Percentiles rank a stretch among this genome's conserved stretches.
phyloP scores from a whole-genome alignment of 2,888 invertebrate genomes.

The Spodoptera littoralis region DNA sequence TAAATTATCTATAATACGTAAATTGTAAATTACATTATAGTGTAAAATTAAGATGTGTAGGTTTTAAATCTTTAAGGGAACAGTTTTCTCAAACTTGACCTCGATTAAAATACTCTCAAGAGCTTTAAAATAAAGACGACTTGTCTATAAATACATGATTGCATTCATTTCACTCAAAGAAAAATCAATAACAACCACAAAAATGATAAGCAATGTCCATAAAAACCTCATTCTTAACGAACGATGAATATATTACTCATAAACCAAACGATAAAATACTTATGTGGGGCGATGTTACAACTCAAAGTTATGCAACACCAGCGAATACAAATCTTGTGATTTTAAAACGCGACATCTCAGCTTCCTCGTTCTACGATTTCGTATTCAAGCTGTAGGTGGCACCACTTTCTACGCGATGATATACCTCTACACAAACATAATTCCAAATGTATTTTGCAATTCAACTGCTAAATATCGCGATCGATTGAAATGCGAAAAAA shows the following conservation, averaged over 20 bases:
- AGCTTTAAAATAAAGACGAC: too few species aligned
- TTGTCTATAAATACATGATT: too few species aligned
- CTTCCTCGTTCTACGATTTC: slow-evolving; percentile 70
- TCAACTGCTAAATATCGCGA: slow-evolving; percentile 44
- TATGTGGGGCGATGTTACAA: slow-evolving; percentile 44
- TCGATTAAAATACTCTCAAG: too few species aligned
- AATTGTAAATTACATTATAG: too few species aligned
- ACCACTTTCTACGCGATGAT: slow-evolving; percentile 68
- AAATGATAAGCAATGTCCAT: too few species aligned
- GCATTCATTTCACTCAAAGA: too few species aligned
- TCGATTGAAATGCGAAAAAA: slow-evolving; percentile 3
- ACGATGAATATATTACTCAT: slow-evolving; percentile 24
- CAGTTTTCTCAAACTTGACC: too few species aligned
- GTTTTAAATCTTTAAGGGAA: too few species aligned
- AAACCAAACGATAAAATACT: slow-evolving; percentile 22
- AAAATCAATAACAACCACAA: too few species aligned
- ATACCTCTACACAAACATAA: slow-evolving; percentile 52
- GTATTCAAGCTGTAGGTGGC: slow-evolving; percentile 65
- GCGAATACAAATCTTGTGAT: slow-evolving; percentile 64
- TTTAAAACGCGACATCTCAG: slow-evolving; percentile 61
- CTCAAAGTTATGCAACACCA: slow-evolving; percentile 59
- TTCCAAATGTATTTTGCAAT: slow-evolving; percentile 62
- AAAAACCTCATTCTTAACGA: too few species aligned
- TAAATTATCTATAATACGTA: too few species aligned
- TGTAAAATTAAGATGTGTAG: too few species aligned